Conservation (phyloP, 2,888 invertebrate species). For the Hartigia nigra region DNA sequence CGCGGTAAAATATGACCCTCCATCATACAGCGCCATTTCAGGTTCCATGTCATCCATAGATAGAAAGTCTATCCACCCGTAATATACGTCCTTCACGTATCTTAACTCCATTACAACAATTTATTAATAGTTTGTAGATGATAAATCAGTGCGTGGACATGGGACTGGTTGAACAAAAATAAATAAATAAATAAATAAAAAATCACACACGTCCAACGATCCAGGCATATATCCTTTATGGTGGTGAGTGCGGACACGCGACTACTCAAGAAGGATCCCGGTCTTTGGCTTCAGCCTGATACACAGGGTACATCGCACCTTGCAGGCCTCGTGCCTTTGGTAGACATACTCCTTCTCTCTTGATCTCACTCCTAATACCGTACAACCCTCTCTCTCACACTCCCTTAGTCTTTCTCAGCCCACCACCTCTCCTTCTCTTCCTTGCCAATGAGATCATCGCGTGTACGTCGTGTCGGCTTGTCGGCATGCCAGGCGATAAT, state of each 20-base stretch:
- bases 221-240: neutral
- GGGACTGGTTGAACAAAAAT: neutral
- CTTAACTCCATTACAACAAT: slow-evolving; percentile 62
- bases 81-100: slow-evolving; percentile 52
- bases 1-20: slow-evolving; percentile 60
- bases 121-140: slow-evolving; percentile 58
- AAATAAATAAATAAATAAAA: neutral
- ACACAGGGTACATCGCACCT: neutral
- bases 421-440: neutral
- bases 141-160: slow-evolving; percentile 47
- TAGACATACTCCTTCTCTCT: neutral
- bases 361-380: neutral
- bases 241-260: neutral
- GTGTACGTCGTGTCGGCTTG: neutral
- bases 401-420: neutral
- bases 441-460: neutral
- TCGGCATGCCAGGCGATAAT: neutral
- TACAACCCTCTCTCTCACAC: neutral
- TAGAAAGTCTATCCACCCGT: slow-evolving; percentile 23
- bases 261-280: neutral
- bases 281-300: neutral
- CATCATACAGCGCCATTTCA: slow-evolving; percentile 33
- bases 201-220: neutral
- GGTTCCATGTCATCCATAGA: slow-evolving; percentile 2
- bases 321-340: neutral